Percentiles rank a stretch among this genome's conserved stretches.
These are phyloP conservation scores for Brevimyrus niger DNA, from an alignment of 2,113 vertebrate species.

Conservation along the genomic window DNA sequence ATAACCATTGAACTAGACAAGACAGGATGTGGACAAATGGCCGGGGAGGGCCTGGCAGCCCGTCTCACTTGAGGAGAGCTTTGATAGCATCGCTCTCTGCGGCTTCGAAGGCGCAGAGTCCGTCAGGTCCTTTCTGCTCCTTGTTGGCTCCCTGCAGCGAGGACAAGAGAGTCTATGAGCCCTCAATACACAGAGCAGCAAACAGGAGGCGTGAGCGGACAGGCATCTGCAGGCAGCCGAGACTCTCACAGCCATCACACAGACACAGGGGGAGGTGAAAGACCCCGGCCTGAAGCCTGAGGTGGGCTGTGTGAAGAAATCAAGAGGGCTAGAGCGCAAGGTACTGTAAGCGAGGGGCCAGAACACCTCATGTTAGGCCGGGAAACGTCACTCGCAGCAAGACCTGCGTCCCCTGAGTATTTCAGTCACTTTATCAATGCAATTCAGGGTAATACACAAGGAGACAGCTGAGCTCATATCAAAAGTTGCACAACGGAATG, in stretches of 20 bases:
- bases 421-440: neutral
- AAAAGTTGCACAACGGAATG: neutral
- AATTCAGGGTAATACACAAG: neutral
- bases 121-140: conserved; percentile 73
- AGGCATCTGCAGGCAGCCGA: neutral
- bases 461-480: neutral
- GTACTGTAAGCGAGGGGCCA: neutral
- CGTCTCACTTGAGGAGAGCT: conserved; percentile 81
- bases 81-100: conserved; percentile 77
- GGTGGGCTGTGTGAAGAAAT: neutral
- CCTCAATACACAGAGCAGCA: neutral
- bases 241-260: neutral
- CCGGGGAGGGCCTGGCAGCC: conserved; percentile 39
- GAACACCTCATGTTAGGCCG: neutral
- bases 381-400: neutral
- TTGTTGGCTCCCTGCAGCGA: conserved; percentile 85
- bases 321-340: neutral
- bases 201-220: neutral
- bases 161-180: neutral
- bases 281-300: neutral
- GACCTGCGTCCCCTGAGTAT: neutral
- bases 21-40: neutral
- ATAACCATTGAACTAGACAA: neutral
- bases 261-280: neutral
- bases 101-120: conserved; percentile 74